Evolutionary conservation across 2,797 vertebrate genomes (phyloP), one percentile per base, ranked within the genome.

Genomic region (Clarias platycephalus): DNA sequence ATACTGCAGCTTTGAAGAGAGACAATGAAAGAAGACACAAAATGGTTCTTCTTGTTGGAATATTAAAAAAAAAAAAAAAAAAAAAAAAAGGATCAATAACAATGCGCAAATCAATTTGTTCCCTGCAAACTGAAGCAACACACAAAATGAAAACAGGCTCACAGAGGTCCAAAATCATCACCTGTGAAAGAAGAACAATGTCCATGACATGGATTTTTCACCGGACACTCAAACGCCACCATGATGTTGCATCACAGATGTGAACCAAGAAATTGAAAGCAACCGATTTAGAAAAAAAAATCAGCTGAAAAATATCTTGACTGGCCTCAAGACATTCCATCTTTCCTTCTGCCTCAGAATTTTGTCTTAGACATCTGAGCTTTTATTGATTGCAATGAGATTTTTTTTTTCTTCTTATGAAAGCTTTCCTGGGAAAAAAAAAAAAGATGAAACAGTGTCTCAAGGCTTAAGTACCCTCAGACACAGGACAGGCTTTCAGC

Each of bases 391-490:
- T 70, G 60, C 53, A 53, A 16, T 31, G 5, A 49, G 18, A 34
- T 44, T 4, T 13, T 16, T n/a, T 1, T 31, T 22, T 57, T 58
- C 0, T 26, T 60, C 64, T 83, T 84, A 40, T 22, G 26, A 84
- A 76, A 64, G 80, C 72, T 66, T 78, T 82, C 57, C 60, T 71
- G 60, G 1, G 6, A 37, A 63, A 80, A 60, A 53, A 75, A 81
- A 71, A 40, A 12, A 66, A 79, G 80, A 79, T 83, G 80, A 82
- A 72, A 82, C 83, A 66, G 68, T 74, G 74, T 78, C 74, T 83
- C 60, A 79, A 79, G 55, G 49, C 66, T 82, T 78, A 82, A 80
- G 76, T 80, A 78, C 68, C 49, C 49, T 80, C 76, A 66, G 60
- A 83, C 34, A 60, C 58, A 31, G 76, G 28, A 70, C 31, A 80